Conservation (phyloP, 2,113 vertebrate genomes). For the Panurus biarmicus region DNA sequence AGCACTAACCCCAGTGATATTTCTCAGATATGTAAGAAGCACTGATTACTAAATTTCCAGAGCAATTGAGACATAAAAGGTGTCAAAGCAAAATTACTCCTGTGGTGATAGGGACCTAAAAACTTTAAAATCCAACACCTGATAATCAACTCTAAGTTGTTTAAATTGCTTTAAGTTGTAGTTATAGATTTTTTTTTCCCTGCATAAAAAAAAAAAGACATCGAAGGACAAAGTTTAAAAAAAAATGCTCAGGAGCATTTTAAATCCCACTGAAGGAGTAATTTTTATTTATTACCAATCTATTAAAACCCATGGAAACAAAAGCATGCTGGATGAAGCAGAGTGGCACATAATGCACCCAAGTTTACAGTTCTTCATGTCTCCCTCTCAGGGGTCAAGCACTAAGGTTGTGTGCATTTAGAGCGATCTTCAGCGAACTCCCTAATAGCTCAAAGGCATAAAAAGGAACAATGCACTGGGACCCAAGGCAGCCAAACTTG, state of each 20-base stretch:
- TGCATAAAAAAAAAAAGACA: background rate
- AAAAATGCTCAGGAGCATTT: background rate
- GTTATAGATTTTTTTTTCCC: background rate
- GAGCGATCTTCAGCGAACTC: background rate
- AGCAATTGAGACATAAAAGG: background rate
- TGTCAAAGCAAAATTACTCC: background rate
- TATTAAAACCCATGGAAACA: background rate
- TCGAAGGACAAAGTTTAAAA: background rate
- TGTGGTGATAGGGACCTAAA: background rate
- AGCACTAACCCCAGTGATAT: background rate
- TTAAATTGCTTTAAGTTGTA: background rate
- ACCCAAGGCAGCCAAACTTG: background rate
- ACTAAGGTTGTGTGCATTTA: background rate
- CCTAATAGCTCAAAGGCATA: background rate
- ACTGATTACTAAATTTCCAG: background rate
- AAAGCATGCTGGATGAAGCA: background rate
- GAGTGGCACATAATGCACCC: background rate
- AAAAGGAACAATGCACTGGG: background rate
- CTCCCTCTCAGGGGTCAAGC: background rate
- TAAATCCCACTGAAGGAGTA: background rate
- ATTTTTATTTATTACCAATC: background rate
- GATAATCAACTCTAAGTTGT: background rate
- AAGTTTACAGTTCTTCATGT: background rate
- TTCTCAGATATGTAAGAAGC: background rate
- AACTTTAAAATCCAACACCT: background rate